phyloP scores from a whole-genome alignment of 2,113 vertebrate genomes.

The Abramis brama region DNA sequence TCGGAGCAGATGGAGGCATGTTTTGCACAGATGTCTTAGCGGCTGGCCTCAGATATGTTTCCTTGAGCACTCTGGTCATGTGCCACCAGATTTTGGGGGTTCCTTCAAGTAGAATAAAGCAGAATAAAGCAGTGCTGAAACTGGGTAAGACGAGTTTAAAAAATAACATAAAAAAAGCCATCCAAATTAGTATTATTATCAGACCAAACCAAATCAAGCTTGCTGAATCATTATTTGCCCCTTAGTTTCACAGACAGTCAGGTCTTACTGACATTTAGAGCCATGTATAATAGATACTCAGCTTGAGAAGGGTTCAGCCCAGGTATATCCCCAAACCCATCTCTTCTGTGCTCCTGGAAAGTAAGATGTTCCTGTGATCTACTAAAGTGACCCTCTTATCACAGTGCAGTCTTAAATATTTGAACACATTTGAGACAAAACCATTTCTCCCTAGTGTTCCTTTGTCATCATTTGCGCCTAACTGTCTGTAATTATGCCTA shows the following conservation, averaged over 20 bases:
- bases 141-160: background rate
- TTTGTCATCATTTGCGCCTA: background rate
- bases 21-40: constrained; percentile 45
- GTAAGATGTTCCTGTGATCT: background rate
- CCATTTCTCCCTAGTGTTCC: background rate
- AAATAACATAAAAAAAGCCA: background rate
- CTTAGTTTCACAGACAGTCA: background rate
- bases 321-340: background rate
- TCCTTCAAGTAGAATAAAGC: constrained; percentile 1
- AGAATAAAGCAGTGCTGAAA: background rate
- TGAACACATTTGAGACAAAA: background rate
- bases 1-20: constrained; percentile 46
- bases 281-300: background rate
- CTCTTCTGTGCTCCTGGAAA: background rate
- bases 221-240: background rate
- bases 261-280: background rate
- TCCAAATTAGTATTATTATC: background rate
- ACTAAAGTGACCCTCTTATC: background rate
- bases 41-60: constrained; percentile 17
- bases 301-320: background rate
- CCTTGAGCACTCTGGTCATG: constrained; percentile 14
- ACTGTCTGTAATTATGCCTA: background rate
- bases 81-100: constrained; percentile 21
- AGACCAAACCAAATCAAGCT: background rate
- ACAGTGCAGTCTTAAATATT: constrained; percentile 11